Base-by-base conservation (phyloP, 2,113 vertebrate species). In the Pachypanchax playfairii region DNA sequence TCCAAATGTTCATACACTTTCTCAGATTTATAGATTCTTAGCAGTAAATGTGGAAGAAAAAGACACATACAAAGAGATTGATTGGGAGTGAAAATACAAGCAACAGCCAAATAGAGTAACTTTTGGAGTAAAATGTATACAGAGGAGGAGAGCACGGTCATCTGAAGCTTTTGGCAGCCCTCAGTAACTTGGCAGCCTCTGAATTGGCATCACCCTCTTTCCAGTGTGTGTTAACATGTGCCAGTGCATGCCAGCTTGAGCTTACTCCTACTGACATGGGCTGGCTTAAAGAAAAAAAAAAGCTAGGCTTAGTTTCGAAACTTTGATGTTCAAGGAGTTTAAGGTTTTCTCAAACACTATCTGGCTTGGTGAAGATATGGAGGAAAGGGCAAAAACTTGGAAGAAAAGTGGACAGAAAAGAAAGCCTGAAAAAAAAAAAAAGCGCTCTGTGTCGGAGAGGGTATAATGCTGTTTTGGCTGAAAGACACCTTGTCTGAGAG, bases 161-260 rank as follows among this genome's bases (percentile, higher is more conserved):
- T 85, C 80, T 86, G 82, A 79, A 86, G 85, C 78, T 81, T 75
- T 79, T 87, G 87, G 87, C 87, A 80, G 81, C 63, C 70, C 79
- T 84, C 83, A 67, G 25, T 67, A 48, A 77, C 72, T 85, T 89
- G 87, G 87, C 85, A 87, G 63, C 54, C 54, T 56, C 24, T 51
- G 28, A 68, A 21, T 74, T 25, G 24, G 49, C 39, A 48, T 59
- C 33, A 51, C 42, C 63, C 49, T 70, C 59, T 49, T 70, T 78
- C 79, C 82, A 73, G 4, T 46, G 42, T 65, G 73, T 53, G 69
- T 70, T 74, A 78, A 71, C 51, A 11, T 61, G 60, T 70, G 78
- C 73, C 77, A 60, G 63, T 61, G 42, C 43, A 46, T 70, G 73
- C 70, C 78, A 82, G 51, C 41, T 21, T 64, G 47, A 80, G 77